These are phyloP conservation scores for Isaurus tuberculatus DNA, from an alignment of 92 coral and sea anemone species.

Conservation along the genomic window DNA sequence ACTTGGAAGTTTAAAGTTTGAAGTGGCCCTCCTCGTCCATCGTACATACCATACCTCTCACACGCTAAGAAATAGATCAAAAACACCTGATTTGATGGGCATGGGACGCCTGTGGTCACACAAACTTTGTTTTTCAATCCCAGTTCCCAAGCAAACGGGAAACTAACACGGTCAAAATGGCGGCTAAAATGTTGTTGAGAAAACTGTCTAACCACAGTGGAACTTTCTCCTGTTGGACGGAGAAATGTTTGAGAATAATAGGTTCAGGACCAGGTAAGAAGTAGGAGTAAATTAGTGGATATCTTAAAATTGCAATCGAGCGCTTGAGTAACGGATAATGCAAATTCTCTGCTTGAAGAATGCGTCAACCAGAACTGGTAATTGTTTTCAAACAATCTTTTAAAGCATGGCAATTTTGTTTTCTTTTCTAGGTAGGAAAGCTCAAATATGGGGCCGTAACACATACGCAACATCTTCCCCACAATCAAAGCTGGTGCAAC, in stretches of 20 bases:
- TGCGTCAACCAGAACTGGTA: too few species aligned
- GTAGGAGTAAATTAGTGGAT: neutral
- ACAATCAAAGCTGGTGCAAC: conserved; percentile 41
- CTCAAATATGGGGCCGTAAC: neutral
- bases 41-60: too few species aligned
- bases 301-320: conserved; percentile 4
- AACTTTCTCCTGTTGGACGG: conserved; percentile 24
- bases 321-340: neutral
- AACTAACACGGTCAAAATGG: conserved; percentile 30
- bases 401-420: neutral
- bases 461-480: conserved; percentile 28
- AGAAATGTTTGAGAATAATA: conserved; percentile 22
- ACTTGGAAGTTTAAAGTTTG: too few species aligned
- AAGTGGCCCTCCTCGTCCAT: too few species aligned
- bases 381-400: neutral
- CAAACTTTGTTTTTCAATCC: neutral
- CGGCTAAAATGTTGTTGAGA: conserved; percentile 47
- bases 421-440: neutral
- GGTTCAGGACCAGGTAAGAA: neutral
- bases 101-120: neutral
- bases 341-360: neutral
- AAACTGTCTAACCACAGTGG: conserved; percentile 12
- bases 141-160: conserved; percentile 7
- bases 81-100: too few species aligned
- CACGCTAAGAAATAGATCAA: too few species aligned